A percentile compares a stretch with the other conserved stretches of the same genome.
phyloP scores from a whole-genome alignment of 2,113 vertebrate genomes.

The Pygoscelis adeliae region DNA sequence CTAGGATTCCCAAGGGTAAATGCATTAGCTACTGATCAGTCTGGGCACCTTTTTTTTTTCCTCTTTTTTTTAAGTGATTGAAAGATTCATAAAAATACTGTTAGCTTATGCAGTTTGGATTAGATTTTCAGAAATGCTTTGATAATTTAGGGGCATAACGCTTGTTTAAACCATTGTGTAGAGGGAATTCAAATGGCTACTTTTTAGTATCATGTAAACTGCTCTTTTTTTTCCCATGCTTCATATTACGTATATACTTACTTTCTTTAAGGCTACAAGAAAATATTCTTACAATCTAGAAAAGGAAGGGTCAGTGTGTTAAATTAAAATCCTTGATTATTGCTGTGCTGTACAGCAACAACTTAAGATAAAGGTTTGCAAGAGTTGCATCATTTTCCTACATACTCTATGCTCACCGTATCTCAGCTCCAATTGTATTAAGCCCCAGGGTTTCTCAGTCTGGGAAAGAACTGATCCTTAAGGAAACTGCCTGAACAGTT shows the following conservation, averaged over 20 bases:
- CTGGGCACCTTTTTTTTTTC: background rate
- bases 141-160: background rate
- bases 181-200: background rate
- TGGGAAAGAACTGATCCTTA: background rate
- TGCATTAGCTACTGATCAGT: constrained; percentile 21
- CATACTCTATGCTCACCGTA: fast-evolving
- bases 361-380: background rate
- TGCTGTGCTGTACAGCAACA: background rate
- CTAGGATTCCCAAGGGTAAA: background rate
- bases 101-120: background rate
- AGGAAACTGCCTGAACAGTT: background rate
- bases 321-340: background rate
- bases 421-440: background rate
- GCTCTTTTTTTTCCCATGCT: background rate
- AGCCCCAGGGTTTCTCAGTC: background rate
- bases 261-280: background rate
- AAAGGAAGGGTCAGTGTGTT: background rate
- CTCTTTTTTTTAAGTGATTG: background rate
- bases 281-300: background rate
- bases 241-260: background rate
- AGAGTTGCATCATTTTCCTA: background rate
- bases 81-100: background rate
- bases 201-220: background rate
- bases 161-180: background rate
- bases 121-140: background rate